Evolutionary conservation across 2,797 vertebrate genomes (phyloP).

Genomic region (Catostomus latipinnis): DNA sequence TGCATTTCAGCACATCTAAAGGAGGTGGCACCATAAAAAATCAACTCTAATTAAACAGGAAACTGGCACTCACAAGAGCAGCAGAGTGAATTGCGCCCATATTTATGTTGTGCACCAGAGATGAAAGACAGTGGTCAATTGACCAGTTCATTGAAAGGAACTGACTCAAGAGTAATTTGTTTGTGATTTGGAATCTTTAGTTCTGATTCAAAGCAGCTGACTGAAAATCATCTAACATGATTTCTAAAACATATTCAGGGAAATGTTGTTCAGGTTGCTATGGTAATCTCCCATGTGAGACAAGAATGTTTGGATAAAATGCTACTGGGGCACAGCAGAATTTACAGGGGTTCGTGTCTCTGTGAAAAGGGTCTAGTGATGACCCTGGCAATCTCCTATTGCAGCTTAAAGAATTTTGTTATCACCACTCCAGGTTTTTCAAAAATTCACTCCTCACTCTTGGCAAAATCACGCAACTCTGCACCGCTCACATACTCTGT

Average conservation of each 20-base stretch:
- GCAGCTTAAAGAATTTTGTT: too few relatives aligned
- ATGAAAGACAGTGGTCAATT: slow-evolving; percentile 33
- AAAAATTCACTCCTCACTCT: too few relatives aligned
- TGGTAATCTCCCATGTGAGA: background rate
- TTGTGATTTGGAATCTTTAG: too few relatives aligned
- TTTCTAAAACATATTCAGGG: too few relatives aligned
- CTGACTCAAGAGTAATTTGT: too few relatives aligned
- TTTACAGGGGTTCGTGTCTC: background rate
- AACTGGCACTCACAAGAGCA: slow-evolving; percentile 61
- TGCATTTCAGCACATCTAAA: slow-evolving; percentile 64
- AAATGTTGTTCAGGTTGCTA: background rate
- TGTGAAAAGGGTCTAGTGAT: background rate
- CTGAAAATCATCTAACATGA: too few relatives aligned
- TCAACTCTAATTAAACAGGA: slow-evolving; percentile 64
- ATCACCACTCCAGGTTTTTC: too few relatives aligned
- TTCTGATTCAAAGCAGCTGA: too few relatives aligned
- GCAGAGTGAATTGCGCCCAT: slow-evolving; percentile 35
- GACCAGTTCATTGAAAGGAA: too few relatives aligned
- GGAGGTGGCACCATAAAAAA: slow-evolving; percentile 71
- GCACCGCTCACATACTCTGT: too few relatives aligned
- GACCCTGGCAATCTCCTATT: too few relatives aligned
- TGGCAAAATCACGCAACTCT: too few relatives aligned
- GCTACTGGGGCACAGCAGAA: background rate
- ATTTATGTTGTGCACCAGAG: slow-evolving; percentile 43
- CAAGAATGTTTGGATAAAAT: background rate